Evolutionary conservation across 2,888 invertebrate species (phyloP).

Genomic region (Netelia fuscicornis): DNA sequence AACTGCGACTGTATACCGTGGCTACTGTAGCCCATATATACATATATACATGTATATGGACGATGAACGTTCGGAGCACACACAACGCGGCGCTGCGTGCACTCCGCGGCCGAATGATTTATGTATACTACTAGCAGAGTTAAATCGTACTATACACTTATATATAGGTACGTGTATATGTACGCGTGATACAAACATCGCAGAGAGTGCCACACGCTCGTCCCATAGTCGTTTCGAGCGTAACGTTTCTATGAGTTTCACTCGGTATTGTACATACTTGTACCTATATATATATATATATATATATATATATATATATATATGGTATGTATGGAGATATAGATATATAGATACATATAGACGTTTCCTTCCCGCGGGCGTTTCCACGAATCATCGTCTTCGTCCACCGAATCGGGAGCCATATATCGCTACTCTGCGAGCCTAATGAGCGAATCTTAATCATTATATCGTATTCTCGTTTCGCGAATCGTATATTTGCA

Average conservation of each 20-base stretch:
- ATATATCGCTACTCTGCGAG: slow-evolving; percentile 49
- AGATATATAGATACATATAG: not conserved
- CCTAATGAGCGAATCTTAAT: slow-evolving; percentile 68
- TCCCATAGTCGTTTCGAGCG: slow-evolving; percentile 73
- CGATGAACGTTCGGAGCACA: slow-evolving; percentile 63
- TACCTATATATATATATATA: not conserved
- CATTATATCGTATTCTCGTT: slow-evolving; percentile 56
- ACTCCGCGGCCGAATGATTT: slow-evolving; percentile 79
- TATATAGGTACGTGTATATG: slow-evolving; percentile 61
- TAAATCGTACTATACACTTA: slow-evolving; percentile 23
- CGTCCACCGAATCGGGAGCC: slow-evolving; percentile 61
- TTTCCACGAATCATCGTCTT: slow-evolving; percentile 62
- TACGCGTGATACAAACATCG: slow-evolving; percentile 60
- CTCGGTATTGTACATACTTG: slow-evolving; percentile 50
- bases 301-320: not conserved
- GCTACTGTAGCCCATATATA: slow-evolving; percentile 38
- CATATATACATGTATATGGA: slow-evolving; percentile 3
- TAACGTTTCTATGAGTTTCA: slow-evolving; percentile 75
- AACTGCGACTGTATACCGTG: slow-evolving; percentile 77
- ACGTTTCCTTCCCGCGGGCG: slow-evolving; percentile 43
- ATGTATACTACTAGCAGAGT: slow-evolving; percentile 70
- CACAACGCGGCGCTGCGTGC: slow-evolving; percentile 43
- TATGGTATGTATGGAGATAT: not conserved
- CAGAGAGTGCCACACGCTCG: slow-evolving; percentile 56
- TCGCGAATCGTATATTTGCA: slow-evolving; percentile 57